Base-by-base conservation (phyloP, 2,113 vertebrate genomes). In the Talpa occidentalis region DNA sequence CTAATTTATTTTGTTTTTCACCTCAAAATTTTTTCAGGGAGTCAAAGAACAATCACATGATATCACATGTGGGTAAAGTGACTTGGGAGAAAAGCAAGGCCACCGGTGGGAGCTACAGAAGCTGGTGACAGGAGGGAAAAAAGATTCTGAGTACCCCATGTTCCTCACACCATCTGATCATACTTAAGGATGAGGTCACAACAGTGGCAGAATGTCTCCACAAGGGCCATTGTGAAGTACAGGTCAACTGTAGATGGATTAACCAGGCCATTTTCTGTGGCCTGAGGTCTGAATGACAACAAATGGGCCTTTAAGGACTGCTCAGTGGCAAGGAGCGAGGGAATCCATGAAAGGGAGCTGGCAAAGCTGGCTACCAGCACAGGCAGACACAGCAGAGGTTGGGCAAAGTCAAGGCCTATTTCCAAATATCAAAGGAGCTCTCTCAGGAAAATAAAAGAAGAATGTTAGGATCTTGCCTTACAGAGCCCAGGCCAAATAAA, bases 361-460 rank as follows among this genome's bases (percentile, higher is more conserved):
- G 35, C 47, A 66, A 83, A 82, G 80, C 32, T 52, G 54, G 56
- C 37, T 52, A 60, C n/a, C 26, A 35, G 11, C 7, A 7, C 0
- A 66, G 56, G 62, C 62, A 88, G 19, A 91, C 52, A 81, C 14
- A 26, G 9, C 86, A 37, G 56, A 35, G 47, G 40, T 10, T 66
- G 54, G n/a, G 44, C 54, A 82, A 70, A 37, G 3, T 16, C 72
- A 82, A 86, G 59, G 14, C 62, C 28, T 72, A 72, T 42, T 87
- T 60, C 87, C 62, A 90, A 90, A 87, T 69, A 80, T 79, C 59
- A 40, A 66, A 91, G 42, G 21, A n/a, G 4, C n/a, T 28, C 35
- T 73, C 64, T 60, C 40, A n/a, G 37, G 28, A 14, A 82, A 76
- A 81, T 54, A 91, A 64, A 72, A 72, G 21, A 67, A 60, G 14